A percentile compares a stretch with the other conserved stretches of the same genome.
Evolutionary conservation across 1,140 invertebrate species (phyloP).

Genomic region (Drosophila oshimai): DNA sequence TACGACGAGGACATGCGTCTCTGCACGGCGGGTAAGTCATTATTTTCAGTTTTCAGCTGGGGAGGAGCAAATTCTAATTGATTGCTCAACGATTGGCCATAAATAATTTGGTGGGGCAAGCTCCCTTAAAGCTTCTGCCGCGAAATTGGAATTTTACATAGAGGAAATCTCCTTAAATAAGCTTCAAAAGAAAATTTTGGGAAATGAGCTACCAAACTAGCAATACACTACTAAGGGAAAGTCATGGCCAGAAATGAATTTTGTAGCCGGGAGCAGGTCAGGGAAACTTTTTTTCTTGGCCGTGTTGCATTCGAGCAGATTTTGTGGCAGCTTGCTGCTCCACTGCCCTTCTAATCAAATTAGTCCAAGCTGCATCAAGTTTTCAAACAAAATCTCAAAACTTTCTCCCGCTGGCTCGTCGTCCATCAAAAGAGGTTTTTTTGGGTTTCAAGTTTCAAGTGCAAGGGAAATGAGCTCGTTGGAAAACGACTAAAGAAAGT

Average conservation of each 20-base stretch:
- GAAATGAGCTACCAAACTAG: slow-evolving; percentile 33
- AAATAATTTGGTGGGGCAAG: slow-evolving; percentile 27
- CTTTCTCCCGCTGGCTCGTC: slow-evolving; percentile 32
- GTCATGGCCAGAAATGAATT: slow-evolving; percentile 21
- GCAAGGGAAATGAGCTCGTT: slow-evolving; percentile 20
- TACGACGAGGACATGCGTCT: slow-evolving; percentile 92
- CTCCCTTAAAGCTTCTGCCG: background rate
- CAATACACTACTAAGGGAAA: slow-evolving; percentile 14
- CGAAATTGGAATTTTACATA: background rate
- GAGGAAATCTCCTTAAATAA: background rate
- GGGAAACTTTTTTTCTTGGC: slow-evolving; percentile 2
- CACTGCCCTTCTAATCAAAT: slow-evolving; percentile 60
- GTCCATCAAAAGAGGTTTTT: slow-evolving; percentile 34
- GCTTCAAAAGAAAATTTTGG: background rate
- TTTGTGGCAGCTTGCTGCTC: slow-evolving; percentile 23
- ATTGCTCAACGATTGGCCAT: slow-evolving; percentile 4
- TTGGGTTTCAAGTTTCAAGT: slow-evolving; percentile 16
- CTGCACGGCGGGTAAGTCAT: slow-evolving; percentile 93
- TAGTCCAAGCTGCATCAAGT: slow-evolving; percentile 39
- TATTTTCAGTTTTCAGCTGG: background rate
- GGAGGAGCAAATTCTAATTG: slow-evolving; percentile 44
- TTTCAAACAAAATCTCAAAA: slow-evolving; percentile 36
- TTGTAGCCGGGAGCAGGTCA: background rate
- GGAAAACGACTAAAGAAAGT: slow-evolving; percentile 13
- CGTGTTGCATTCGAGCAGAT: slow-evolving; percentile 43